Evolutionary conservation across 2,797 vertebrate species (phyloP).

Genomic region (Rhinophrynus dorsalis): DNA sequence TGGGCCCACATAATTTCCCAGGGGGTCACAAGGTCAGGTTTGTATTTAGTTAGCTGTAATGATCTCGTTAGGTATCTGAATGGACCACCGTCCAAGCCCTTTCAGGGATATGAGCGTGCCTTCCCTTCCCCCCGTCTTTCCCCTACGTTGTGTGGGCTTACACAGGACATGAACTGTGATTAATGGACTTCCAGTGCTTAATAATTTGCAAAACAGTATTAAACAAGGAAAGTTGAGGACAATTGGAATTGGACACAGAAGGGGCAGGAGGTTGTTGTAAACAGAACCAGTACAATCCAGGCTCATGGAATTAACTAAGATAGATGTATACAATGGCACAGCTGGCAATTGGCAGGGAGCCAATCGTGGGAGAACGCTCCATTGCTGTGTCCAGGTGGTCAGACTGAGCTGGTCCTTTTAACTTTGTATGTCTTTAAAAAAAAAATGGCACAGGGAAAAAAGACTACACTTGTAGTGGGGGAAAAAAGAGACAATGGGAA

Average conservation of each 20-base stretch:
- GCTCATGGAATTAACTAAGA: conserved; percentile 83
- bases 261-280: conserved; percentile 80
- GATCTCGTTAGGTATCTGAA: conserved; percentile 89
- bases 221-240: conserved; percentile 85
- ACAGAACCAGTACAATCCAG: conserved; percentile 81
- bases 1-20: conserved; percentile 80
- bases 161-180: conserved; percentile 87
- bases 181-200: conserved; percentile 91
- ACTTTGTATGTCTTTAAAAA: conserved; percentile 85
- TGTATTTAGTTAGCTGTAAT: conserved; percentile 92
- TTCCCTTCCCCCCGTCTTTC: conserved; percentile 76
- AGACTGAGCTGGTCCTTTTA: conserved; percentile 82
- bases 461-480: conserved; percentile 72
- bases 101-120: conserved; percentile 82
- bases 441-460: conserved; percentile 64
- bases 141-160: conserved; percentile 87
- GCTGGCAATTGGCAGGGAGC: conserved; percentile 86
- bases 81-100: conserved; percentile 84
- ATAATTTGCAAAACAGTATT: conserved; percentile 94
- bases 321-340: conserved; percentile 86
- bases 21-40: conserved; percentile 83
- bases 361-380: conserved; percentile 75
- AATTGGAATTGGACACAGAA: conserved; percentile 78
- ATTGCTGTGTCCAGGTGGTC: conserved; percentile 86
- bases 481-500: conserved; percentile 85